These are phyloP conservation scores for Eubucco bourcierii DNA, from an alignment of 2,113 vertebrate species.

Conservation along the genomic window DNA sequence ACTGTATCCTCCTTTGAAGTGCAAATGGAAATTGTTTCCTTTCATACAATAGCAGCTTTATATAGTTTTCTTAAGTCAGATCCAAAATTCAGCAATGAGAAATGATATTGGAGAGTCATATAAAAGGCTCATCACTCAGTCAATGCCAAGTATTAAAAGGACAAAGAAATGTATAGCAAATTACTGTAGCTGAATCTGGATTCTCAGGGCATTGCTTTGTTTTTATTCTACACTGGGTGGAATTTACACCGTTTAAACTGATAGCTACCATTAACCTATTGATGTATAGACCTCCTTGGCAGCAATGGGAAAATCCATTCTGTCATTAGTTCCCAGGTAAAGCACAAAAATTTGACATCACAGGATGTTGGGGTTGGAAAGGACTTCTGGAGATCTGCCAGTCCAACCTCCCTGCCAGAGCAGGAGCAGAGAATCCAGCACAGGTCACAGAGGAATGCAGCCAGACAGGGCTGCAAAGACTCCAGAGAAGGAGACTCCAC, in stretches of 20 bases:
- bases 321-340: no score
- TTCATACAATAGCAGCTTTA: constrained; percentile 58
- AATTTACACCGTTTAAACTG: background rate
- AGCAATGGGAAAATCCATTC: no score
- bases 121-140: constrained; percentile 23
- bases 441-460: no score
- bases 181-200: background rate
- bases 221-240: background rate
- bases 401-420: no score
- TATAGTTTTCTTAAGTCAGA: constrained; percentile 68
- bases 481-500: no score
- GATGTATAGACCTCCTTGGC: background rate
- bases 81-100: constrained; percentile 70
- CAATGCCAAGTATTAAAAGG: background rate
- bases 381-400: no score
- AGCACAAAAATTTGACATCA: no score
- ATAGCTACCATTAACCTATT: background rate
- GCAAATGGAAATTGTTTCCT: constrained; percentile 66
- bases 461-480: no score
- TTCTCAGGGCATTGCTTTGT: background rate
- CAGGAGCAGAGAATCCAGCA: no score
- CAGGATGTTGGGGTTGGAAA: no score
- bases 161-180: constrained; percentile 18
- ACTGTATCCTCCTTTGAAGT: constrained; percentile 45
- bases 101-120: constrained; percentile 42